These are phyloP conservation scores for Mesocricetus auratus DNA, from an alignment of 2,113 vertebrate genomes.

Conservation along the genomic window DNA sequence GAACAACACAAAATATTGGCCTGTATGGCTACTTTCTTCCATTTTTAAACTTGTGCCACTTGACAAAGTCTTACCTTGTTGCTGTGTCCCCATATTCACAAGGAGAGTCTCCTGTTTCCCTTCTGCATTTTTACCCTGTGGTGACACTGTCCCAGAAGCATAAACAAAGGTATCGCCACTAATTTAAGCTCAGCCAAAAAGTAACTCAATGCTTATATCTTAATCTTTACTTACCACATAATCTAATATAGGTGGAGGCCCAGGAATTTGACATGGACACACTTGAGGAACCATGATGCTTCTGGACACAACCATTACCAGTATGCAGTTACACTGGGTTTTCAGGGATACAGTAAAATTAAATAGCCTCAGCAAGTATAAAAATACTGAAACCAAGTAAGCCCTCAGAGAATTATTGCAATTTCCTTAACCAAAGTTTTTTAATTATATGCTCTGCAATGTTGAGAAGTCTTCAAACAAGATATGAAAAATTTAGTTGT, in stretches of 20 bases:
- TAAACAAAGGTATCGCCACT: not conserved
- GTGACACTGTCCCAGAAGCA: not conserved
- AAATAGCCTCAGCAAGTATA: not conserved
- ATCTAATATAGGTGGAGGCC: not conserved
- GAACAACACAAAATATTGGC: not conserved
- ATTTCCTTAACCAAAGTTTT: conserved; percentile 6
- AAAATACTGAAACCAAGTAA: not conserved
- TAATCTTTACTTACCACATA: not conserved
- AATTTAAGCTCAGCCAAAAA: not conserved
- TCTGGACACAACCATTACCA: not conserved
- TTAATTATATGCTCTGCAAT: not conserved
- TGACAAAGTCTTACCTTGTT: not conserved
- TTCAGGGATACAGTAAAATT: not conserved
- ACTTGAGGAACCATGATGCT: not conserved
- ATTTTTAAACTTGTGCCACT: not conserved
- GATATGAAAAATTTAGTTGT: not conserved
- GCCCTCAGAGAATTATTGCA: not conserved
- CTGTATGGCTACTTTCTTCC: not conserved
- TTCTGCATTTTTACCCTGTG: not conserved
- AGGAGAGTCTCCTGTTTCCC: not conserved
- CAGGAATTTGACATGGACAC: not conserved
- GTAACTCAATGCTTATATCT: not conserved
- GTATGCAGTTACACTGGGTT: too few relatives aligned
- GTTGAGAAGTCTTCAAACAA: not conserved
- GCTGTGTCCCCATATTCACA: not conserved